Evolutionary conservation across 2,797 vertebrate genomes (phyloP), one percentile per base, ranked within the genome.

Genomic region (Coracias cyanogaster): DNA sequence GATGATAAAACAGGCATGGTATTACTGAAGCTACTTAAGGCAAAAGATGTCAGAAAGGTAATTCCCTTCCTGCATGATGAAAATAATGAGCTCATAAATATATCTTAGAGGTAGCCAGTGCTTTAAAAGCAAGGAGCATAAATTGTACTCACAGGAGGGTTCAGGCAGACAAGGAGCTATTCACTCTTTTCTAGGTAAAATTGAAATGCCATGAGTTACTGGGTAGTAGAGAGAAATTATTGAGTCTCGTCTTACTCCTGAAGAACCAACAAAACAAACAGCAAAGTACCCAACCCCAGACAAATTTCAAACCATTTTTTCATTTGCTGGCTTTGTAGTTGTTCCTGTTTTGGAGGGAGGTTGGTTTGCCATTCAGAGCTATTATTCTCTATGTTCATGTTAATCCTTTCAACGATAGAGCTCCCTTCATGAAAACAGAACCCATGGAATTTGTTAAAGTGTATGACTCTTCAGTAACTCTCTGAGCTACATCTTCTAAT

Each of bases 11-110:
- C 52, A 92, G 58, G 51, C 45, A 91, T 41, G 6, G 31, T 93
- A 93, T 94, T 90, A 96, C 83, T 70, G 82, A 86, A 72, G 66
- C 67, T 86, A 45, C 66, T 76, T 88, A 91, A 97, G 55, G 92
- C 74, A 73, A 97, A 84, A 57, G 73, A 66, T 93, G 70, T 54
- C 89, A 58, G 49, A 95, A 90, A 92, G 64, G 66, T 49, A 79
- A 74, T 89, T 93, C 73, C 90, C 92, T 89, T 82, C 90, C 87
- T 90, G 66, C 16, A 16, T 89, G 85, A 93, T 86, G 79, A 95
- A 97, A 98, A 87, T 91, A 97, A 94, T 15, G 37, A 94, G 80
- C 79, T 97, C 96, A 96, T 97, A 97, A 98, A 97, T 94, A 93
- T 16, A 85, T 65, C 74, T 94, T 76, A 70, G 96, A 93, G 48